Evolutionary conservation across 37 sponge, comb jelly and placozoan species (phyloP).

Genomic region (Corticium candelabrum): DNA sequence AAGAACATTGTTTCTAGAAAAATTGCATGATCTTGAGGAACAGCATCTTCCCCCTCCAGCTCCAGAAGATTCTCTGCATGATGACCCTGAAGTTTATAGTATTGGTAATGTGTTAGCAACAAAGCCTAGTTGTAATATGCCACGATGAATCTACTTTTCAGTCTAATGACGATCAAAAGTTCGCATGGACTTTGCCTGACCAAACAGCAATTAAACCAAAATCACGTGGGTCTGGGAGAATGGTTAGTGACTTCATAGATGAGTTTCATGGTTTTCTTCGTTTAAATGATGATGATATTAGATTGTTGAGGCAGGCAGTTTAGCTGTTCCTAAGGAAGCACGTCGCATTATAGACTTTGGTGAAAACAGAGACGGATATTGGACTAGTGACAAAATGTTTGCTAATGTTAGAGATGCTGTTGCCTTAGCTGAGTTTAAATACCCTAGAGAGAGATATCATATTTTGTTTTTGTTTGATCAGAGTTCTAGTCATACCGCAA

Average conservation of each 20-base stretch:
- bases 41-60: no score
- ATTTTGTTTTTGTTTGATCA: slow-evolving; percentile 34
- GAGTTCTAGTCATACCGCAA: slow-evolving; percentile 15
- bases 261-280: slow-evolving; percentile 29
- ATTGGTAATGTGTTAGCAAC: not conserved
- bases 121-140: slow-evolving; percentile 13
- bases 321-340: not conserved
- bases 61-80: no score
- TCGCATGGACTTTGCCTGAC: slow-evolving; percentile 15
- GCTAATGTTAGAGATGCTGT: slow-evolving; percentile 26
- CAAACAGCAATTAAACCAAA: slow-evolving; percentile 23
- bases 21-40: no score
- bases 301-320: not conserved
- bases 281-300: not conserved
- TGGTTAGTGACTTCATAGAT: slow-evolving; percentile 54
- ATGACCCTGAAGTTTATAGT: no score
- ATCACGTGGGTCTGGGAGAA: slow-evolving; percentile 23
- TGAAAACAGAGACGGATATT: slow-evolving; percentile 27
- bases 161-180: slow-evolving; percentile 34
- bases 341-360: not conserved
- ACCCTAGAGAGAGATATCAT: slow-evolving; percentile 13
- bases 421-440: slow-evolving; percentile 20
- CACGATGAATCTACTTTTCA: slow-evolving; percentile 47
- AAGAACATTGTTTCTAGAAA: no score
- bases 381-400: slow-evolving; percentile 21